Conservation (phyloP, 2,113 vertebrate species). For the Atherinomorus stipes region DNA sequence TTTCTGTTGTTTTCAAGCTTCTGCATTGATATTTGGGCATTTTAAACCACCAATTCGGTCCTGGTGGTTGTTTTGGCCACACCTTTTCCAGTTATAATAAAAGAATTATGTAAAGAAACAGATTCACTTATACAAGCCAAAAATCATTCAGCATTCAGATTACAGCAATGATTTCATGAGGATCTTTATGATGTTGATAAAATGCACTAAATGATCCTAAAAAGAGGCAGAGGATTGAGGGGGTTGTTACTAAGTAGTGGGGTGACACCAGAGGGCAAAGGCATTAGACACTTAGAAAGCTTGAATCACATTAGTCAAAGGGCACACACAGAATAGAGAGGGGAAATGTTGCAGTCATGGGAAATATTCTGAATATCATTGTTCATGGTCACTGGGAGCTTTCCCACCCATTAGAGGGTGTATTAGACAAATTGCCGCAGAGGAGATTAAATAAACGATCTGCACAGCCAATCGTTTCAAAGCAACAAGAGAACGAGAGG, state of each 20-base stretch:
- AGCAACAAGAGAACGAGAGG: constrained; percentile 25
- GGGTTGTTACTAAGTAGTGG: constrained; percentile 63
- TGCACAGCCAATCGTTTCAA: constrained; percentile 37
- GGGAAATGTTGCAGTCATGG: constrained; percentile 67
- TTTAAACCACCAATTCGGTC: constrained; percentile 14
- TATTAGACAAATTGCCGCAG: constrained; percentile 31
- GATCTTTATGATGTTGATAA: constrained; percentile 5
- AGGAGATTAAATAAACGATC: constrained; percentile 39
- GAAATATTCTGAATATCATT: constrained; percentile 65
- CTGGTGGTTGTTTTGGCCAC: constrained; percentile 18
- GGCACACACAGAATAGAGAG: constrained; percentile 62
- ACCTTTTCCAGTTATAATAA: not conserved
- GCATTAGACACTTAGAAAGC: constrained; percentile 69
- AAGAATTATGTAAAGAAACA: constrained; percentile 9
- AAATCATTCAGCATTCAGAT: constrained; percentile 7
- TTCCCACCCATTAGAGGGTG: constrained; percentile 43
- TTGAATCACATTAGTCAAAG: constrained; percentile 68
- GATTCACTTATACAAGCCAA: not conserved
- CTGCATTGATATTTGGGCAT: constrained; percentile 25
- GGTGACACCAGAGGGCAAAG: constrained; percentile 77
- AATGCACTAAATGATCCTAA: constrained; percentile 43
- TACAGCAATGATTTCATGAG: constrained; percentile 23
- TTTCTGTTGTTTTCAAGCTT: constrained; percentile 34
- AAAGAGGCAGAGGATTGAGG: constrained; percentile 33
- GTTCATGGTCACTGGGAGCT: constrained; percentile 48